Base-by-base conservation (phyloP, 2,888 invertebrate species). In the Rutpela maculata region DNA sequence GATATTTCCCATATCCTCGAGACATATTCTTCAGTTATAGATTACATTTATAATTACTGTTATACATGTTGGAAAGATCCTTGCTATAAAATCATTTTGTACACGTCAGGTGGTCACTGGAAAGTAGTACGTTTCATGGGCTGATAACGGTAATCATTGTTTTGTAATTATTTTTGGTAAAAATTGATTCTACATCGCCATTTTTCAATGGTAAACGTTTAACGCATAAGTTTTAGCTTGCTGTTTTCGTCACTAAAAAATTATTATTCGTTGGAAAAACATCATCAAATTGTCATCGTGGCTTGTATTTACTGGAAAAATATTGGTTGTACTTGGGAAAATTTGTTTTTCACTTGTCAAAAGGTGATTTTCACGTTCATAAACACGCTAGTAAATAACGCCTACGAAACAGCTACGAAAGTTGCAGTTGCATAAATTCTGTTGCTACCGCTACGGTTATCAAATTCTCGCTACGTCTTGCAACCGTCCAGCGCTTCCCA, bases 1-100 rank as follows among this genome's bases (percentile, higher is more conserved):
- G 88, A 83, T 90, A 89, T 86, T 90, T 91, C 66, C 90, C 90
- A 89, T 90, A 91, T 78, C 90, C 90, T 81, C 90, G 88, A 83
- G 90, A 90, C 90, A 90, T 91, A 74, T 79, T 79, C 38, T n/a
- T 43, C 15, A 63, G 50, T 60, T 18, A 67, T 19, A 63, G 17
- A 63, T 62, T 50, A 72, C 62, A 63, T 72, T 72, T 62, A 72
- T 55, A 63, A 19, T 11, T 50, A 63, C n/a, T 50, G 22, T 72
- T 31, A 31, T 55, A 26, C 62, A 63, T 50, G 26, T 17, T 19
- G 22, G 12, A 72, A 19, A 18, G 26, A 26, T 50, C 10, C 50
- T 31, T 62, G 38, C 18, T 43, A 72, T 17, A 60, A 72, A 72
- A 72, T 31, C 62, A 63, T 72, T 17, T n/a, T 55, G 9, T 35